These are phyloP conservation scores for Pasiphila rectangulata DNA, from an alignment of 2,888 invertebrate genomes.

Conservation along the genomic window DNA sequence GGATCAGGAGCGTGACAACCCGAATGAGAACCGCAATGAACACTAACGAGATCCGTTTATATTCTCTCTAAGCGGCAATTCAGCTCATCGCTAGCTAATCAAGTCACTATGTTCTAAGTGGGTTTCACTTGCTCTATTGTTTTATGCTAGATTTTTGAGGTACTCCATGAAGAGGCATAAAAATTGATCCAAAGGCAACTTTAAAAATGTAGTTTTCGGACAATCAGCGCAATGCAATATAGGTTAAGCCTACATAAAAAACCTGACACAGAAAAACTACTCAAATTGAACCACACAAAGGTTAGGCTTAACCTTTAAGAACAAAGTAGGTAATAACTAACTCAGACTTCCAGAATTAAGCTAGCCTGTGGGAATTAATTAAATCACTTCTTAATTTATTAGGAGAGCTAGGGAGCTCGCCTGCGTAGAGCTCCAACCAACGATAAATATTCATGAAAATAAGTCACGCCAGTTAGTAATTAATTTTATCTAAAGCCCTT, in stretches of 20 bases:
- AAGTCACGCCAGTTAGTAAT: conserved; percentile 3
- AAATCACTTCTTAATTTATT: conserved; percentile 4
- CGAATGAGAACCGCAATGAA: conserved; percentile 19
- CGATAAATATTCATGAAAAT: conserved; percentile 1
- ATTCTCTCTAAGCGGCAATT: conserved; percentile 19
- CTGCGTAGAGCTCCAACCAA: neutral
- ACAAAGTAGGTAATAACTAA: neutral
- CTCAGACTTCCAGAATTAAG: neutral
- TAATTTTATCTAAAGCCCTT: conserved; percentile 7
- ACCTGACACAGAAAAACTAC: neutral
- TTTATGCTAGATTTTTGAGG: neutral
- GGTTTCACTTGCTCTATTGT: conserved; percentile 9
- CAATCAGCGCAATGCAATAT: neutral
- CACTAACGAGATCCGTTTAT: conserved; percentile 24
- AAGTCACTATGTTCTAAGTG: conserved; percentile 11
- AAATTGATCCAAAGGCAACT: too few species aligned
- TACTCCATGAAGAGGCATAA: too few species aligned
- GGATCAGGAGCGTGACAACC: conserved; percentile 20
- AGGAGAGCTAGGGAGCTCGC: neutral
- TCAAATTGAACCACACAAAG: neutral
- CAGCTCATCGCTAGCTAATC: conserved; percentile 14
- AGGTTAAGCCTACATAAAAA: too few species aligned
- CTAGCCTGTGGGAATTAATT: neutral
- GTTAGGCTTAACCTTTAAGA: neutral
- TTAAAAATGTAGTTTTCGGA: too few species aligned